Evolutionary conservation across 2,888 invertebrate genomes (phyloP), one percentile per base, ranked within the genome.

Genomic region (Protophormia terraenovae): DNA sequence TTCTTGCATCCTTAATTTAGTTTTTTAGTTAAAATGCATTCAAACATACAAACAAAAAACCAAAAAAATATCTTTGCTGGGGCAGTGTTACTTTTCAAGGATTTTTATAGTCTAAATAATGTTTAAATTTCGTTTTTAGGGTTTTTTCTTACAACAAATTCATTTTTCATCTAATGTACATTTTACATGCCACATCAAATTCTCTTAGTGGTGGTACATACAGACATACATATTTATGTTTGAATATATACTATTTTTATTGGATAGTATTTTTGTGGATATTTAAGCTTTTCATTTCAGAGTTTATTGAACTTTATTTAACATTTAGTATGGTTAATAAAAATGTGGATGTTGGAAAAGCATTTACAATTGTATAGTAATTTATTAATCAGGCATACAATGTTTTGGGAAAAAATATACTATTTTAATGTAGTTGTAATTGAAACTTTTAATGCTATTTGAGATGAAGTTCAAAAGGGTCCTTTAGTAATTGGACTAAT

Each of bases 71-170:
- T 64, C 35, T 58, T 79, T 79, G 85, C 85, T 85, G 85, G 82
- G 82, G 73, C 78, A 85, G 75, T 85, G 82, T 85, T 75, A 79
- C 78, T 75, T 82, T 82, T 64, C 62, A 69, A 38, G 55, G 78
- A 75, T 71, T 85, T 82, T 60, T 53, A 64, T 64, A 64, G 55
- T 64, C 64, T 27, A 6, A n/a, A n/a, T n/a, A n/a, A 12, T 73
- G 27, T 62, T 62, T 69, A 60, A 53, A 53, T 73, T 76, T 62
- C 22, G 8, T 14, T 27, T 69, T 24, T 12, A 22, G 35, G 58
- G 12, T 10, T 72, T 7, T 38, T 27, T 53, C 14, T 19, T 32
- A 19, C 27, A 66, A 73, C 35, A 47, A 58, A 45, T 69, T 38
- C 19, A 32, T 64, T 35, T n/a, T 27, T 35, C 47, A 62, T 75